These are phyloP conservation scores for Entomobrya multifasciata DNA, from an alignment of 2,888 invertebrate genomes.

Conservation along the genomic window DNA sequence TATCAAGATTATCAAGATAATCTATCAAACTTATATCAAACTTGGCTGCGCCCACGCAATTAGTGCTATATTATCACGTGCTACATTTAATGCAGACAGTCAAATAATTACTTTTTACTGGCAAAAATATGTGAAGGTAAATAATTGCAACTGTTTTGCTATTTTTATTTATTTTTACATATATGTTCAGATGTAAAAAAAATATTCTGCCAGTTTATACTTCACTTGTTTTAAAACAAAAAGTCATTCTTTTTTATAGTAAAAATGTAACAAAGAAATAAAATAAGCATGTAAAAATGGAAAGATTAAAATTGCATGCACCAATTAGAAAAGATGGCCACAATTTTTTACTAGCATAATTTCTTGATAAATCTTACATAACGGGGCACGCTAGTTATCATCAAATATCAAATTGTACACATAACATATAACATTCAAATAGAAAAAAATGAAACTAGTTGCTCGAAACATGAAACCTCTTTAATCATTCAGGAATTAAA, in stretches of 20 bases:
- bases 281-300: not conserved
- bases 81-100: not conserved
- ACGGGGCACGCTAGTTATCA: too few species aligned
- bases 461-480: constrained; percentile 24
- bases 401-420: not conserved
- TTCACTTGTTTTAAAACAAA: not conserved
- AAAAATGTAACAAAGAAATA: constrained; percentile 4
- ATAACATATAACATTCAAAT: not conserved
- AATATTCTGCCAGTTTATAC: not conserved
- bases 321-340: constrained; percentile 42
- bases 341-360: not conserved
- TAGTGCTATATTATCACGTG: not conserved
- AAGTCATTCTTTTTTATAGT: not conserved
- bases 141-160: constrained; percentile 14
- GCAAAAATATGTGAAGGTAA: not conserved
- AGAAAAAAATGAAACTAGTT: constrained; percentile 29
- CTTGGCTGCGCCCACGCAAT: constrained; percentile 33
- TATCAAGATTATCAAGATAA: constrained; percentile 29
- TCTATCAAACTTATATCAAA: constrained; percentile 32
- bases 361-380: too few species aligned
- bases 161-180: constrained; percentile 11
- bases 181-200: constrained; percentile 7
- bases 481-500: constrained; percentile 54
- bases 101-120: constrained; percentile 1
- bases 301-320: not conserved